Evolutionary conservation across 2,888 invertebrate species (phyloP).

Genomic region (Oscheius sp.): DNA sequence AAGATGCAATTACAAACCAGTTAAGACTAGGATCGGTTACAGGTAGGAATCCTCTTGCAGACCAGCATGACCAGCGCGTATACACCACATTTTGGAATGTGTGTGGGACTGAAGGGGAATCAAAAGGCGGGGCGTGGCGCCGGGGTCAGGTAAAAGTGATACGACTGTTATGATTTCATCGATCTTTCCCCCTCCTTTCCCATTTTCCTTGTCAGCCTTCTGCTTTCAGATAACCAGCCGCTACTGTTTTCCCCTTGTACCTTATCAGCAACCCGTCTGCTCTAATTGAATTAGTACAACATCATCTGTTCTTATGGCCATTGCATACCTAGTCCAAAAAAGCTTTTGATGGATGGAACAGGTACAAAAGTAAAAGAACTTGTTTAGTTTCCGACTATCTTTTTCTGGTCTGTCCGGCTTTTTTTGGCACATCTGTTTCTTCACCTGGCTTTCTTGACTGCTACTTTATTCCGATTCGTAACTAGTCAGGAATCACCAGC

Average conservation of each 20-base stretch:
- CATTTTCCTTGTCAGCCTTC: background rate
- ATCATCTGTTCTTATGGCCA: background rate
- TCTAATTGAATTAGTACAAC: conserved; percentile 5
- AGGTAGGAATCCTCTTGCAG: background rate
- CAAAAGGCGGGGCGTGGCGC: conserved; percentile 17
- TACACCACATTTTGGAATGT: conserved; percentile 24
- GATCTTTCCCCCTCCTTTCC: background rate
- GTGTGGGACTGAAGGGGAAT: background rate
- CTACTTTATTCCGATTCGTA: too few relatives aligned
- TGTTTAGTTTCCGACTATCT: too few relatives aligned
- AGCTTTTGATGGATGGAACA: too few relatives aligned
- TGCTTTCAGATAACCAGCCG: background rate
- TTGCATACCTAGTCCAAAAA: too few relatives aligned
- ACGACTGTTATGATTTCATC: conserved; percentile 29
- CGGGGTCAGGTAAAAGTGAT: conserved; percentile 34
- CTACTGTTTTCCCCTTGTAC: background rate
- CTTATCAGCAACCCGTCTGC: background rate
- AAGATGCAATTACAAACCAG: background rate
- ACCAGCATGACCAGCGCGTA: conserved; percentile 23
- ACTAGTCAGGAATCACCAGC: too few relatives aligned
- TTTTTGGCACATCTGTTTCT: too few relatives aligned
- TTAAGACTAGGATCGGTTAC: background rate
- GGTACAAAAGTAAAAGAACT: too few relatives aligned
- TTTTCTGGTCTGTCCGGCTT: too few relatives aligned
- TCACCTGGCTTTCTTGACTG: too few relatives aligned